Base-by-base conservation (phyloP, 1,140 invertebrate species). In the Lethocerus indicus region DNA sequence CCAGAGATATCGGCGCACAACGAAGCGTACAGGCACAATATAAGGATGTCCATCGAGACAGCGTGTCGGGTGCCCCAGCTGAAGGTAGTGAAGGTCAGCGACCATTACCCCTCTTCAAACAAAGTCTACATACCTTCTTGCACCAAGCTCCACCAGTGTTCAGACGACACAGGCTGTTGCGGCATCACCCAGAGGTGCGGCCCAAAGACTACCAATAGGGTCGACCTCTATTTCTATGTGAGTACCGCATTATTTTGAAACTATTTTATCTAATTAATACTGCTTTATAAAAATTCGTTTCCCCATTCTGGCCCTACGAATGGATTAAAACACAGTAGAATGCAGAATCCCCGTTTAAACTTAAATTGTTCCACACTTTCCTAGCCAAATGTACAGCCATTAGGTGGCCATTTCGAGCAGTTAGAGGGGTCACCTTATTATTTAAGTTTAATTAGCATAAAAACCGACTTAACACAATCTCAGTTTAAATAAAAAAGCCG, bases 161-260 rank as follows among this genome's bases (percentile, higher is more conserved):
- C 75, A n/a, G 80, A 83, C 57, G 78, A 83, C 60, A 80, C 77
- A 9, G 83, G 83, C 49, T 86, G 83, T 61, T 86, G 83, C 59
- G 63, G 60, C 23, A 67, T 68, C 14, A 71, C 76, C 50, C 65
- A 74, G 40, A 75, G 73, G 21, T 86, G 83, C 60, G 74, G 72
- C 23, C 73, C 80, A 2, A 83, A 81, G 59, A 67, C 66, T 2
- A 69, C 68, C 12, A 69, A 77, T 39, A 67, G 64, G 39, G 71
- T 85, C 18, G 73, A 79, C 49, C 68, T 83, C 16, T 73, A 74
- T 56, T 83, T 85, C 62, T 78, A 76, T 61, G 81, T 84, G 61
- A 81, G 78, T 78, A 58, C 5, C 23, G 28, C 26, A 39, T 24
- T 9, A 13, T 39, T 37, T 4, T 37, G 3, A 4, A 37, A 16